Conservation (phyloP, 2,797 vertebrate genomes). For the Sphaeramia orbicularis region DNA sequence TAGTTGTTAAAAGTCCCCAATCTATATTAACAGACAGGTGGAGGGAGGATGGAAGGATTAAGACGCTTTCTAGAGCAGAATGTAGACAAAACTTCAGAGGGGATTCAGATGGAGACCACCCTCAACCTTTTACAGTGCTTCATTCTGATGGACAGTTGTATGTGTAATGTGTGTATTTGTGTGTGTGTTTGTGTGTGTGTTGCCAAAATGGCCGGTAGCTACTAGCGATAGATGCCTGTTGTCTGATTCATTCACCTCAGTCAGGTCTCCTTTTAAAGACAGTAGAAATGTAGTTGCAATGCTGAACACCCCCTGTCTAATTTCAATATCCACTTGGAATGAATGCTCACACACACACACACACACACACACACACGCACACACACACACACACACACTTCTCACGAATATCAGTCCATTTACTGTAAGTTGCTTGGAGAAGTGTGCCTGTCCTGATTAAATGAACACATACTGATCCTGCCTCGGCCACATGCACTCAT, state of each 20-base stretch:
- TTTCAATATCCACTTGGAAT: constrained; percentile 26
- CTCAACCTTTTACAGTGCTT: constrained; percentile 3
- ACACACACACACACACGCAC: constrained; percentile 17
- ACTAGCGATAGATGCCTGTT: constrained; percentile 57
- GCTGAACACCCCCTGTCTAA: constrained; percentile 27
- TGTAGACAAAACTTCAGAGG: constrained; percentile 17
- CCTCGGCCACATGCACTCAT: constrained; percentile 33
- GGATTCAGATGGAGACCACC: constrained; percentile 4
- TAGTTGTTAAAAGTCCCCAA: constrained; percentile 56
- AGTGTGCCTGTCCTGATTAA: constrained; percentile 26
- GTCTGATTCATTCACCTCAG: constrained; percentile 53
- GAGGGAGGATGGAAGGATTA: constrained; percentile 1
- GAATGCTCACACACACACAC: constrained; percentile 15
- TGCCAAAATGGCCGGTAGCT: constrained; percentile 37
- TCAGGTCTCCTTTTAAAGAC: constrained; percentile 77
- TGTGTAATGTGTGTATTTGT: not conserved
- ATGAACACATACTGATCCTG: constrained; percentile 32
- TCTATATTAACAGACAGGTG: constrained; percentile 32
- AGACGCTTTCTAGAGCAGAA: constrained; percentile 22
- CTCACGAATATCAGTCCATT: not conserved
- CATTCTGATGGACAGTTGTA: constrained; percentile 5
- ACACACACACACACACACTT: constrained; percentile 13
- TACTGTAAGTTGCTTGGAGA: constrained; percentile 15
- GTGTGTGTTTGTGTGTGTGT: no score
- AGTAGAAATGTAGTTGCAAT: constrained; percentile 37